These are phyloP conservation scores for Luscinia megarhynchos DNA, from an alignment of 2,797 vertebrate species.

Conservation along the genomic window DNA sequence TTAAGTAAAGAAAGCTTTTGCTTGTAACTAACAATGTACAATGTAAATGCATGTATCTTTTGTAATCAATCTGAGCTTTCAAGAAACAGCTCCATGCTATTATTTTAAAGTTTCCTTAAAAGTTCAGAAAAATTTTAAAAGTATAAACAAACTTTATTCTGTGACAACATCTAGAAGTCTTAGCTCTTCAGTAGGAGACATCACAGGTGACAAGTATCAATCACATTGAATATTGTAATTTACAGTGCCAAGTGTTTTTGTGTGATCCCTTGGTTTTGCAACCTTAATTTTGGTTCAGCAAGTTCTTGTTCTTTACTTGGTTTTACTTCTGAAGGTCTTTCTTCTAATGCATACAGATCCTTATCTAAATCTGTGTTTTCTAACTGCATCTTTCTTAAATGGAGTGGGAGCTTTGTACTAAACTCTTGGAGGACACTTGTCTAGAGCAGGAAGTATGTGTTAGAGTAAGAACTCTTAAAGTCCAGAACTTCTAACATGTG, in stretches of 20 bases:
- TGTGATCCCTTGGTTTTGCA: background rate
- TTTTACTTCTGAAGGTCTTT: background rate
- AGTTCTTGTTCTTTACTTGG: background rate
- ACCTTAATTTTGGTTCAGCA: background rate
- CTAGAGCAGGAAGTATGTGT: background rate
- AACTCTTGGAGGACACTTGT: background rate
- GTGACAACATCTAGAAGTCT: background rate
- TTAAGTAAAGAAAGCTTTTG: background rate
- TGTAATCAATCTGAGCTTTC: background rate
- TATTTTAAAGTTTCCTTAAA: background rate
- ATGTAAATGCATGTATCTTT: background rate
- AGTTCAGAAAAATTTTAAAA: background rate
- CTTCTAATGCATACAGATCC: background rate
- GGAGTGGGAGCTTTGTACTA: background rate
- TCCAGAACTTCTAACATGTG: background rate
- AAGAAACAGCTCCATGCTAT: background rate
- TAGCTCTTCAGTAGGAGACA: background rate
- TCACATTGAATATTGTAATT: background rate
- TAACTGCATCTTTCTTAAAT: background rate
- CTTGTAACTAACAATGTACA: too few species aligned
- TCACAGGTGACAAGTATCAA: background rate
- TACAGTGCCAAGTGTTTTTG: accelerated
- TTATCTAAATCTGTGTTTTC: background rate
- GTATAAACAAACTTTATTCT: background rate
- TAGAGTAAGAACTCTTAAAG: background rate